Base-by-base conservation (phyloP, 1,140 invertebrate genomes). In the Drosophila carrolli region DNA sequence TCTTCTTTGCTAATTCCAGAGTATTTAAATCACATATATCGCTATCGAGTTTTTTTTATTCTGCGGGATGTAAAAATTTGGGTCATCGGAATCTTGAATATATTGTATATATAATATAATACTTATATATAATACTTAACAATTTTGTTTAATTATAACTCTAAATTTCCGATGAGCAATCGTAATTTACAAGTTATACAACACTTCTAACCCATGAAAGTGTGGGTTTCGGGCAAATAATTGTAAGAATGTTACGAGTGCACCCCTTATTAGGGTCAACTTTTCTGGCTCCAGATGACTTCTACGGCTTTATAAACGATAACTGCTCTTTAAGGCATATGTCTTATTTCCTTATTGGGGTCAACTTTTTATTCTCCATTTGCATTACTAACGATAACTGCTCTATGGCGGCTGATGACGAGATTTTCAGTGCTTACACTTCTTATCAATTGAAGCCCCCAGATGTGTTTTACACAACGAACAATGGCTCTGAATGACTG, bases 381-480 rank as follows among this genome's bases (percentile, higher is more conserved):
- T 59, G 29, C 43, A 67, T 67, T 57, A 44, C 51, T 27, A 57
- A 47, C 44, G 16, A 71, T 32, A 35, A 37, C 63, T 56, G 37
- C 32, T 37, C 16, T 48, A 37, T 19, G 50, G 4, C 16, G 13
- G 29, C 29, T 37, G 43, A 40, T 37, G 46, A 35, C 27, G 46
- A 32, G 23, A 38, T 37, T 10, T 29, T 29, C 6, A 56, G 51
- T 9, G 50, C 41, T 35, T 27, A 32, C 11, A 35, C 23, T 57
- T 41, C 68, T 71, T 71, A 71, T 71, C 68, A 71, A 58, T 71
- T 37, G 16, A 27, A 35, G 41, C 8, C 35, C 35, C 7, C n/a
- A 32, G 29, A 51, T 44, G 29, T 13, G 5, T 10, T 35, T 13
- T 14, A 41, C 27, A 68, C 10, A 40, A 43, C 16, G 43, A 56